Conservation (phyloP, 2,113 vertebrate genomes). For the Eurypyga helias region DNA sequence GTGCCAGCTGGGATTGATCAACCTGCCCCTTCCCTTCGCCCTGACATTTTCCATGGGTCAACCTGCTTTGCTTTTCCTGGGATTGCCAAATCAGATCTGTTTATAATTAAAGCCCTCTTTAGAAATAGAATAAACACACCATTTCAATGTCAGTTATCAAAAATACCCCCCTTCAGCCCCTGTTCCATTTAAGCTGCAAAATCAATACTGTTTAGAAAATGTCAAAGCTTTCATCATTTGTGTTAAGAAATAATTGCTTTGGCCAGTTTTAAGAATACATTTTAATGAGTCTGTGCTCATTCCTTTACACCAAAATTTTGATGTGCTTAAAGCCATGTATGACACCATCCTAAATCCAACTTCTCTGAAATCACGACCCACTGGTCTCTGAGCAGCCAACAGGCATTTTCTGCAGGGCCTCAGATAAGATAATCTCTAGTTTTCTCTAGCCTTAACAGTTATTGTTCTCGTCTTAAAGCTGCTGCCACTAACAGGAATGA, state of each 20-base stretch:
- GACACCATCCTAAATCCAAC: not conserved
- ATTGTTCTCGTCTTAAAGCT: not conserved
- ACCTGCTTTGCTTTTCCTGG: not conserved
- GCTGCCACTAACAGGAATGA: not conserved
- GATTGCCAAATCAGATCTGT: conserved; percentile 24
- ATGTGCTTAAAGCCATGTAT: not conserved
- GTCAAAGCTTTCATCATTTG: not conserved
- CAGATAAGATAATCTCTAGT: not conserved
- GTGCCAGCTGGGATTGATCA: not conserved
- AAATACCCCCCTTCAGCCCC: not conserved
- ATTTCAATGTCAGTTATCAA: not conserved
- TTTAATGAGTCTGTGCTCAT: not conserved
- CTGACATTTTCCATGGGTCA: conserved; percentile 25
- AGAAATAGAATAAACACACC: not conserved
- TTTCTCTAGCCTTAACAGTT: not conserved
- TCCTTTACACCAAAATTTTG: not conserved
- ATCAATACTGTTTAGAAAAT: not conserved
- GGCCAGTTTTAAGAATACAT: not conserved
- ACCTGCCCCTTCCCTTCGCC: not conserved
- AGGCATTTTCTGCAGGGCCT: not conserved
- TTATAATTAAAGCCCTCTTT: not conserved
- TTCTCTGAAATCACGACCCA: not conserved
- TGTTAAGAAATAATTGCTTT: conserved; percentile 13
- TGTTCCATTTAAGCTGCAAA: not conserved
- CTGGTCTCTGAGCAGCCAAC: not conserved